Evolutionary conservation across 2,113 vertebrate genomes (phyloP), one percentile per base, ranked within the genome.

Genomic region (Bathybates hornii): DNA sequence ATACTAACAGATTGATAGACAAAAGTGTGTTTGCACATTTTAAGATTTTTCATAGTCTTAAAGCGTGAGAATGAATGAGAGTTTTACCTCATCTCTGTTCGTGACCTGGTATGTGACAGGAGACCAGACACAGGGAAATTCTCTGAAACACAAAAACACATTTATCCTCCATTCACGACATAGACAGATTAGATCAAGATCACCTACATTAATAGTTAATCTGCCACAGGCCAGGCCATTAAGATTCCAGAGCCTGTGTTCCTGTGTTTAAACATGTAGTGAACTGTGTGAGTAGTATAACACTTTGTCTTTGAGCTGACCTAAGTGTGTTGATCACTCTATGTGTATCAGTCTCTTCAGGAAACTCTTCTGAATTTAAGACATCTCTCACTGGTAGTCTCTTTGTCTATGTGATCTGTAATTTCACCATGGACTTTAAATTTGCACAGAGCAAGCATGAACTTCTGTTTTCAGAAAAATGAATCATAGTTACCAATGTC

Each of bases 401-500:
- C 36, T 38, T 41, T 68, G 11, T 16, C 36, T 71, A 0, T 43
- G 38, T 12, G 19, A 68, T 3, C 36, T 68, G 63, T 68, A 38
- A 73, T 43, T 43, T 45, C 8, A 71, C 41, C 13, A 45, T 27
- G 41, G 8, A 76, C 21, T 29, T 76, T 17, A 48, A 76, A 48
- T 17, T 76, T 48, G 68, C 14, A 48, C 41, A 76, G 14, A 48
- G 24, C 24, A 76, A 76, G 3, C 68, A 76, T 29, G 2, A 29
- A 48, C 41, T 73, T 45, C 38, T 45, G 13, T 11, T 43, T 45
- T 0, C 14, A 27, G 41, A 50, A 52, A 52, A 50, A 19, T 32
- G 9, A 79, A 17, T n/a, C 73, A 34, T 27, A 56, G 19, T 50
- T 73, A 92, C 92, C 92, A 2, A 91, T 43, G 10, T 93, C 90